A percentile compares a stretch with the other conserved stretches of the same genome.
Conservation (phyloP, 2,797 vertebrate genomes). For the Trematomus bernacchii region DNA sequence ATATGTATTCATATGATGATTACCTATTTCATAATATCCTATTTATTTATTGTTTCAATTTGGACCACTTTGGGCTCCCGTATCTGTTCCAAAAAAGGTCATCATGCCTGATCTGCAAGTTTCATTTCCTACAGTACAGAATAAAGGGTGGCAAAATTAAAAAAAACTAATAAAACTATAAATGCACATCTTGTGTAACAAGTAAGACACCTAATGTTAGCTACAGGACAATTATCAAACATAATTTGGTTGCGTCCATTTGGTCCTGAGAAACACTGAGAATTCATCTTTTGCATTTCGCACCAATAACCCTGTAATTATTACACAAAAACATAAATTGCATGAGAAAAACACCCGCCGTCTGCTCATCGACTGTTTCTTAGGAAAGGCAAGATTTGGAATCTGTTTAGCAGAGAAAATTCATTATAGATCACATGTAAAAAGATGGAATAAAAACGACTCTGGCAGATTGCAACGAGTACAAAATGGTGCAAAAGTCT, state of each 20-base stretch:
- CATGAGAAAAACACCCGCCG: conserved; percentile 61
- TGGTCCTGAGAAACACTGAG: conserved; percentile 77
- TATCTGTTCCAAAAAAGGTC: not conserved
- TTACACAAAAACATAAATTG: conserved; percentile 52
- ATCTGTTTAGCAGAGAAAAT: conserved; percentile 39
- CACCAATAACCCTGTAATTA: conserved; percentile 65
- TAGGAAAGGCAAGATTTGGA: conserved; percentile 56
- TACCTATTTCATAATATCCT: not conserved
- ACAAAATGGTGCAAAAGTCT: conserved; percentile 64
- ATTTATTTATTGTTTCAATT: not conserved
- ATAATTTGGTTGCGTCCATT: conserved; percentile 64
- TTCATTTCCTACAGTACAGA: conserved; percentile 48
- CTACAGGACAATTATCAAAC: conserved; percentile 49
- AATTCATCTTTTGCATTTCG: conserved; percentile 63
- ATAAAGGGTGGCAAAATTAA: conserved; percentile 7
- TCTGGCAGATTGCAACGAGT: conserved; percentile 40
- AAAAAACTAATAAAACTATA: conserved; percentile 34
- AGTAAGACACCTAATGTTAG: conserved; percentile 47
- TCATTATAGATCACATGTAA: conserved; percentile 42
- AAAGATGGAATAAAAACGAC: conserved; percentile 63
- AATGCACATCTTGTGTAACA: conserved; percentile 45
- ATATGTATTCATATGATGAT: not conserved
- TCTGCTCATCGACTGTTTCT: conserved; percentile 40
- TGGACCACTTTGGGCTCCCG: conserved; percentile 8
- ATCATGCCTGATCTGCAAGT: conserved; percentile 40